Base-by-base conservation (phyloP, 1,140 invertebrate genomes). In the Eupristina koningsbergeri region DNA sequence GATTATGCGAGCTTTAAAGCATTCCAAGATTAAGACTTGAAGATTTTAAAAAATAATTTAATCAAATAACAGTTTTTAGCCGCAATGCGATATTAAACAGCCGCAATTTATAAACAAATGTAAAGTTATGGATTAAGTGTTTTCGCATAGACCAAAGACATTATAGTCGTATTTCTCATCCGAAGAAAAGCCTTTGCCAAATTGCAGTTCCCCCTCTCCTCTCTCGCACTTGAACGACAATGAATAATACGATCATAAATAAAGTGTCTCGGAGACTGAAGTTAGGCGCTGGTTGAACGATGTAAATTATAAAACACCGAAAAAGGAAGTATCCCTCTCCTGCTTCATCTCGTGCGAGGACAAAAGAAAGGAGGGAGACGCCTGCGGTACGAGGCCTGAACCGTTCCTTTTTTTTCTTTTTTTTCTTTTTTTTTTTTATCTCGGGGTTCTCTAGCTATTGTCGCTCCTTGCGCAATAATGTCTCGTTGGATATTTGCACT, bases 211-310 rank as follows among this genome's bases (percentile, higher is more conserved):
- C 67, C 13, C 79, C 31, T n/a, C 17, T 5, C 29, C 47, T 26
- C 3, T 58, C 53, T 19, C 22, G 53, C 19, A 22, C 5, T 9
- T 22, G 64, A 26, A 22, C 19, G 53, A 26, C 26, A 11, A 39
- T 26, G 34, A 29, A 71, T 58, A 71, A 69, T 71, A 80, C 67
- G 31, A 29, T 39, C 77, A n/a, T 77, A 78, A 78, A 78, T 78
- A 78, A 77, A 78, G 58, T 78, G 64, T 26, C 58, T 29, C 61
- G 53, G 3, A 26, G 53, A 58, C 53, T 26, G 53, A 13, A 58
- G 22, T 58, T 26, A 26, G 76, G 5, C 26, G 36, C 31, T 45
- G 58, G 78, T 84, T 83, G 87, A 84, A 74, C 86, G 85, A 86
- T 86, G 86, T 58, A 58, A 58, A 58, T 58, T 58, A 26, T 26